Evolutionary conservation across 1,140 invertebrate genomes (phyloP).

Genomic region (Steinernema khuongi): DNA sequence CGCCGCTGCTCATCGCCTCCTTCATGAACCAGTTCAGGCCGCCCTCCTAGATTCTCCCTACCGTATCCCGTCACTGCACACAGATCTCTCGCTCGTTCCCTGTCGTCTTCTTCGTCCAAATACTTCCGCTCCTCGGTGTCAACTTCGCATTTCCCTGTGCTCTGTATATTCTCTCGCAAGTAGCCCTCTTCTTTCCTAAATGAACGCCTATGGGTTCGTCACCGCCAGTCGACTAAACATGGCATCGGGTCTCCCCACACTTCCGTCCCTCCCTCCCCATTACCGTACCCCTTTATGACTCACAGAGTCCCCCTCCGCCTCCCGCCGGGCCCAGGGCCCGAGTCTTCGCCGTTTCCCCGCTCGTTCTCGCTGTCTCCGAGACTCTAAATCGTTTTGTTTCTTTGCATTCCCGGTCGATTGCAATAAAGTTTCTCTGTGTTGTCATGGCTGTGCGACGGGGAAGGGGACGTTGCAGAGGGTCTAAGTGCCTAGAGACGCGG

Average conservation of each 20-base stretch:
- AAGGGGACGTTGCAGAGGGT: no score
- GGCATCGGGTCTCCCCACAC: not conserved
- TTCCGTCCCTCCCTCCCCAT: not conserved
- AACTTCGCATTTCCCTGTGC: not conserved
- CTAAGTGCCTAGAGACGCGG: no score
- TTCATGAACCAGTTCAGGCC: not conserved
- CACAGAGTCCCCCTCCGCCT: not conserved
- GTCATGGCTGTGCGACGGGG: no score
- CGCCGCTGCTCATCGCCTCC: not conserved
- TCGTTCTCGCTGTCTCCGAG: not conserved
- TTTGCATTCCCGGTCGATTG: constrained; percentile 15
- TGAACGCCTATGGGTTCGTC: constrained; percentile 6
- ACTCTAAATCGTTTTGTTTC: not conserved
- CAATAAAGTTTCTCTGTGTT: constrained; percentile 6
- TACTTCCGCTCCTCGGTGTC: constrained; percentile 3
- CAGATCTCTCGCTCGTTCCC: not conserved
- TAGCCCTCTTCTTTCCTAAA: not conserved
- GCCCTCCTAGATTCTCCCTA: constrained; percentile 3
- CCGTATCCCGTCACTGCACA: not conserved
- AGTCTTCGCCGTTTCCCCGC: not conserved
- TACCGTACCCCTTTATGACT: constrained; percentile 3
- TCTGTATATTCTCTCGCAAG: not conserved
- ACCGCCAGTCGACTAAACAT: not conserved
- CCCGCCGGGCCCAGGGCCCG: not conserved
- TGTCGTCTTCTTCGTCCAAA: not conserved